Conservation (phyloP, 2,888 invertebrate species). For the Phragmatobia fuliginosa region DNA sequence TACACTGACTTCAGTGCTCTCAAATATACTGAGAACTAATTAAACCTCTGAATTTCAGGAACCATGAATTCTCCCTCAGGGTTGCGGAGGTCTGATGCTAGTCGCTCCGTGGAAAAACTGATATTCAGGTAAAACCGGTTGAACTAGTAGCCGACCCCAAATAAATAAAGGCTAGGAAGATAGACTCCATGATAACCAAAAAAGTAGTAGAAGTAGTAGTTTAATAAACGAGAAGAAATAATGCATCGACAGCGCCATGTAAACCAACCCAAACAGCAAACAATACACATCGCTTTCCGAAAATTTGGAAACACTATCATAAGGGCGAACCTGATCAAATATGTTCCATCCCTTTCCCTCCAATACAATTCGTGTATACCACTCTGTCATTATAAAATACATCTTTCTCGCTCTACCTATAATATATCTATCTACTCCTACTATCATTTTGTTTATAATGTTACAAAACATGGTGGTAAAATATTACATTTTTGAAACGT, state of each 20-base stretch:
- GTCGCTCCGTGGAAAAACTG: no score
- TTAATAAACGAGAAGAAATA: neutral
- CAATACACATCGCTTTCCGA: conserved; percentile 81
- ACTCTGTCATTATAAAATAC: conserved; percentile 44
- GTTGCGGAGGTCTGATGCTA: no score
- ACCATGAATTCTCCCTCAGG: no score
- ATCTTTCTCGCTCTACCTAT: conserved; percentile 52
- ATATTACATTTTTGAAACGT: neutral
- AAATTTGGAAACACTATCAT: conserved; percentile 86
- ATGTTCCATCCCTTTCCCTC: conserved; percentile 62
- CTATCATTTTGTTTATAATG: conserved; percentile 73
- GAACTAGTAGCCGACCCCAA: no score
- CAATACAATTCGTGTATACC: conserved; percentile 30
- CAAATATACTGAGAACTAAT: no score
- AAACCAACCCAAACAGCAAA: conserved; percentile 67
- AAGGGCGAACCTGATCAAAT: conserved; percentile 80
- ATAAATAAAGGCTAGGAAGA: no score
- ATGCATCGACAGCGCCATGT: conserved; percentile 58
- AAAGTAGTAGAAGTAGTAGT: no score
- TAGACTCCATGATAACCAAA: no score
- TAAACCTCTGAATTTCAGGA: no score
- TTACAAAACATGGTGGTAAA: conserved; percentile 25
- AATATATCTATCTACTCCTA: conserved; percentile 50
- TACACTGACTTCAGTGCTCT: no score
- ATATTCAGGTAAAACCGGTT: no score